Base-by-base conservation (phyloP, 1,140 invertebrate species). In the Sycophaga agraensis region DNA sequence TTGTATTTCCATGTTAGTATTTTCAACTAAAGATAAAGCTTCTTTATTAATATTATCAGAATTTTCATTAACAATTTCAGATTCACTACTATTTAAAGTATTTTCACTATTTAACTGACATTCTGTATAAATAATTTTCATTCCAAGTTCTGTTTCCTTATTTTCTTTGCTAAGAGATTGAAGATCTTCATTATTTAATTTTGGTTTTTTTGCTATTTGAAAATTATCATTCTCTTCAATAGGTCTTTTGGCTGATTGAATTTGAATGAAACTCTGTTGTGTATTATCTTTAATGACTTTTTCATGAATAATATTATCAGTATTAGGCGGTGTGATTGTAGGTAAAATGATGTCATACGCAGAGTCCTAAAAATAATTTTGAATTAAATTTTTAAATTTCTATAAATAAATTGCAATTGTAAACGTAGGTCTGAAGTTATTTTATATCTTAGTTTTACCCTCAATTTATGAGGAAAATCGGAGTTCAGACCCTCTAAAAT, bases 401-500 rank as follows among this genome's bases (percentile, higher is more conserved):
- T 31, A 2, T 31, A 16, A 17, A 14, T 42, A 42, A 42, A 42
- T 49, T 1, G 11, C 21, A 6, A n/a, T n/a, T n/a, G n/a, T n/a
- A n/a, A n/a, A n/a, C n/a, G 31, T 34, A n/a, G n/a, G n/a, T n/a
- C n/a, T n/a, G n/a, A n/a, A n/a, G n/a, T n/a, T n/a, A 34, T 34
- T n/a, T n/a, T n/a, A n/a, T n/a, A n/a, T n/a, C n/a, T n/a, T 9
- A 14, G 21, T 5, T 31, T 56, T 48, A 57, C 55, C 43, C 31
- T 57, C 14, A 57, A 22, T 6, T 57, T 39, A 1, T 48, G 31
- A 37, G 28, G 6, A 37, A 45, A 53, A 45, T 60, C 40, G 0
- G 28, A 35, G 11, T 16, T 58, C 2, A 69, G 60, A 35, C 66
- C 59, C 19, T 65, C 59, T 12, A 73, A 19, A 28, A 83, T 72